Conservation (phyloP, 2,888 invertebrate genomes). For the Saturnia pavonia region DNA sequence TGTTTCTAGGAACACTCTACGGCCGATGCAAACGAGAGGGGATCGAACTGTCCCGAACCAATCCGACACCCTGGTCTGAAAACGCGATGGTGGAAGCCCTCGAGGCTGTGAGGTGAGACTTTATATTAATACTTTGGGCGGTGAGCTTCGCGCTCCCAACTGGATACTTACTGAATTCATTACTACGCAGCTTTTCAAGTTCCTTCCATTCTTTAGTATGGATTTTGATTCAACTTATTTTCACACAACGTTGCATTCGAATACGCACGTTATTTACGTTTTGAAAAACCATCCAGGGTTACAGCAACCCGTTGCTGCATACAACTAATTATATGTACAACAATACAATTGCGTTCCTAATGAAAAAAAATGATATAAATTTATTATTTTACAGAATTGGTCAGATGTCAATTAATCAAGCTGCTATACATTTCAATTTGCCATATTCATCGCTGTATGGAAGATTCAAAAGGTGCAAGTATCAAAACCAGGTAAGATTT, state of each 20-base stretch:
- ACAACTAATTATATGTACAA: no score
- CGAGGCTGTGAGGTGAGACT: conserved; percentile 89
- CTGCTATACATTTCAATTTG: conserved; percentile 94
- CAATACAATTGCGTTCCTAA: not conserved
- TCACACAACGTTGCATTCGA: no score
- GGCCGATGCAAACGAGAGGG: conserved; percentile 95
- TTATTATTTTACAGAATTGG: conserved; percentile 83
- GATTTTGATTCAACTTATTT: no score
- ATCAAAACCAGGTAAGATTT: conserved; percentile 80
- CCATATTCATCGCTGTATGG: conserved; percentile 95
- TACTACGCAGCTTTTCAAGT: no score
- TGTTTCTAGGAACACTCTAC: conserved; percentile 86
- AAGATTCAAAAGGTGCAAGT: conserved; percentile 93
- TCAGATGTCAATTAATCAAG: conserved; percentile 96
- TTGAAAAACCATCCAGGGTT: no score
- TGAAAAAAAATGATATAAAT: conserved; percentile 6
- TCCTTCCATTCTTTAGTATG: no score
- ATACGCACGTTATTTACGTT: no score
- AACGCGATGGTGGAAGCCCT: conserved; percentile 95
- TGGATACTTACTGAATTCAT: no score
- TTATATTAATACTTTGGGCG: not conserved
- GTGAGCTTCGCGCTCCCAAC: no score
- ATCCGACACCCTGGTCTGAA: conserved; percentile 97
- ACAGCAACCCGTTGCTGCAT: no score
- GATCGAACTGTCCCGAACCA: conserved; percentile 92